Conservation (phyloP, 2,113 vertebrate species). For the Pygoscelis antarcticus region DNA sequence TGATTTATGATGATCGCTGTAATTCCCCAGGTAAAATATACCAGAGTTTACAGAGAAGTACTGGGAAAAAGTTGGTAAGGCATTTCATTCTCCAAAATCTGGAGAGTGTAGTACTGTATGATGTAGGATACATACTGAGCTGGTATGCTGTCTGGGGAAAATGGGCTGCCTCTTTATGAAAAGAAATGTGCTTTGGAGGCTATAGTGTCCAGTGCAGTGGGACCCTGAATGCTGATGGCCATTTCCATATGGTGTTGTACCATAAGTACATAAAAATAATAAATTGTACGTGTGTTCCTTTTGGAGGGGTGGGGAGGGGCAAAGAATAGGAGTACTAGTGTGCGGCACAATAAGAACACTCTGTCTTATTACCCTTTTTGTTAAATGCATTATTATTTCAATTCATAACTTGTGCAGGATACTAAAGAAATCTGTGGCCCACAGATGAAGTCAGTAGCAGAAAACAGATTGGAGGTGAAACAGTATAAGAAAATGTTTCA, state of each 20-base stretch:
- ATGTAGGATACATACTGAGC: not conserved
- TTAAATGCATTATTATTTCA: not conserved
- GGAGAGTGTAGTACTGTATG: not conserved
- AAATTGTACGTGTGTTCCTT: not conserved
- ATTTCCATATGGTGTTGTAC: not conserved
- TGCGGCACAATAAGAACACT: not conserved
- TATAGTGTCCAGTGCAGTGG: not conserved
- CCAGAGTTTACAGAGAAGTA: not conserved
- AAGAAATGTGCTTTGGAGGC: not conserved
- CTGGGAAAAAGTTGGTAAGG: not conserved
- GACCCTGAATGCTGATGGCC: not conserved
- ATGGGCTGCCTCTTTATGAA: not conserved
- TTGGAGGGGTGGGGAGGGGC: accelerated
- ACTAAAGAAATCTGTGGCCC: not conserved
- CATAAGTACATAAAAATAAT: not conserved
- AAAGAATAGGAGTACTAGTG: not conserved
- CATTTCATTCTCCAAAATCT: not conserved
- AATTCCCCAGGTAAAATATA: not conserved
- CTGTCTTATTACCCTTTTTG: not conserved
- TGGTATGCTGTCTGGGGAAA: accelerated
- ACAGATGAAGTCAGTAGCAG: not conserved
- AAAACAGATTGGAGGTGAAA: not conserved
- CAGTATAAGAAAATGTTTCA: not conserved
- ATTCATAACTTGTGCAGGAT: not conserved
- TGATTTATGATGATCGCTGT: not conserved